Base-by-base conservation (phyloP, 1,140 invertebrate genomes). In the Leptinotarsa defecta region DNA sequence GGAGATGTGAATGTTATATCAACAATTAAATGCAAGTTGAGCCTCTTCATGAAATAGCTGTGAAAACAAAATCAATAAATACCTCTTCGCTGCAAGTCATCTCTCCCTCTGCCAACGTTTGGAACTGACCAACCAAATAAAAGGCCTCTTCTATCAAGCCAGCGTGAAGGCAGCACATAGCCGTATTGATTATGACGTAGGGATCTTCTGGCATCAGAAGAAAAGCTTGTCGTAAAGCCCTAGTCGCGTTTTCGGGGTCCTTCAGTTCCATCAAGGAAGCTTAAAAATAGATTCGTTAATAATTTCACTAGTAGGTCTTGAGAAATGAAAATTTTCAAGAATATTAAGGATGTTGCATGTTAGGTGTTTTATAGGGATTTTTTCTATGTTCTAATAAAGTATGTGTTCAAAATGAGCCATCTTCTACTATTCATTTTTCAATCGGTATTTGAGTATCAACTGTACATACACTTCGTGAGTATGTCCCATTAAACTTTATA, bases 261-360 rank as follows among this genome's bases (percentile, higher is more conserved):
- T 87, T 83, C 71, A 88, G 77, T 63, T 87, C 86, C 27, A 86
- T 80, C 19, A 88, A 75, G 68, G 86, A 85, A 67, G 86, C 87
- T 88, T 48, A 73, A 77, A 75, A 74, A 71, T 67, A 57, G 15
- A 17, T 57, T 6, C 2, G 52, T 17, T 57, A 15, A 5, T 57
- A 57, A 19, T 57, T 43, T 43, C 34, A 43, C 0, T 11, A 43
- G 8, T 43, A 8, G 8, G 34, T 43, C 34, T 11, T 11, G 34
- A 43, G 34, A 11, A 34, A 34, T 34, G 0, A 11, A 43, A 43
- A 43, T 43, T 11, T 43, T 43, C 0, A 43, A 11, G 34, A 43
- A 43, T 43, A 43, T 34, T 8, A 34, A 5, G 34, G 2, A 6
- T 34, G 34, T 34, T 34, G 6, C 8, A 34, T 34, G 27, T 34